phyloP scores from a whole-genome alignment of 64 coral and sea anemone species.

The Actinia equina region DNA sequence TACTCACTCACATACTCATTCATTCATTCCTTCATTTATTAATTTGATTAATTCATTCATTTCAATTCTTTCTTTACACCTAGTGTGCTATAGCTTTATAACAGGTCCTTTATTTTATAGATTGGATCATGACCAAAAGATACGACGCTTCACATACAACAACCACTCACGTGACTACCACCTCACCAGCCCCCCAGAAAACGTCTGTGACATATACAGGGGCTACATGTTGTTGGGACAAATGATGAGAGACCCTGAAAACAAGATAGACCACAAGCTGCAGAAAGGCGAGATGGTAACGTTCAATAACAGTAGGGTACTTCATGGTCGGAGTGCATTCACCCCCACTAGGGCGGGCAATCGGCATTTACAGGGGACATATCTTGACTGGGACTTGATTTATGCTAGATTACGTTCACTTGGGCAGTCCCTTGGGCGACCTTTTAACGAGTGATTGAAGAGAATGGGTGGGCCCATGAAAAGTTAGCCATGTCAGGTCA shows the following conservation, averaged over 20 bases:
- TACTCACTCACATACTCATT: no score
- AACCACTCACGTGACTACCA: constrained; percentile 69
- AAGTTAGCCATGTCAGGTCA: no score
- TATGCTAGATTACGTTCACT: constrained; percentile 57
- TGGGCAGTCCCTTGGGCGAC: constrained; percentile 19
- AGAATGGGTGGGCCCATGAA: no score
- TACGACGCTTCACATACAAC: constrained; percentile 72
- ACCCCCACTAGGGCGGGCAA: constrained; percentile 27
- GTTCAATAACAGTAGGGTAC: constrained; percentile 72
- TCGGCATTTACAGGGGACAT: constrained; percentile 36
- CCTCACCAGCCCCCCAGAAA: constrained; percentile 39
- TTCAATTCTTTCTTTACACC: not conserved
- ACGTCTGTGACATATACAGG: constrained; percentile 51
- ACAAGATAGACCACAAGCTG: constrained; percentile 67
- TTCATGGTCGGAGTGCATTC: constrained; percentile 65
- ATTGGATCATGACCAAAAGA: constrained; percentile 46
- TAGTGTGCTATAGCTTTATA: not conserved
- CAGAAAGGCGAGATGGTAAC: constrained; percentile 59
- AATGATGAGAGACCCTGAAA: constrained; percentile 57
- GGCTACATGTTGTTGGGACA: constrained; percentile 55
- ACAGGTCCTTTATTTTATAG: constrained; percentile 15
- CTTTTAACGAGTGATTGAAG: not conserved
- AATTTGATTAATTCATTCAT: not conserved
- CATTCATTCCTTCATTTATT: not conserved
- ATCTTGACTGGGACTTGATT: constrained; percentile 76